These are phyloP conservation scores for Tribolium castaneum DNA, from an alignment of 1,140 invertebrate species.

Conservation along the genomic window DNA sequence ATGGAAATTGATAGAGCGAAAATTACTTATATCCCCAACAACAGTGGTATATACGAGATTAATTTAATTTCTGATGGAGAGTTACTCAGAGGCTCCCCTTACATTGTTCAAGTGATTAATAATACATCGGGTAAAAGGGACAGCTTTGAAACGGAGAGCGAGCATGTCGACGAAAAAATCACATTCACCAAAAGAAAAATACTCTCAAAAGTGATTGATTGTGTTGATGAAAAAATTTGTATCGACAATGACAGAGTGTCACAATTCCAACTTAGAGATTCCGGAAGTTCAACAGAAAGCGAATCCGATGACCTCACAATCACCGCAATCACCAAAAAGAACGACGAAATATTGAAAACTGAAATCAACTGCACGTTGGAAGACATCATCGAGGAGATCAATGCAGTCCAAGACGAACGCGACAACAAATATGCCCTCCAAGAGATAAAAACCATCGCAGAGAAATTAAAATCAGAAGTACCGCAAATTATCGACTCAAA, in stretches of 20 bases:
- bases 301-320: slow-evolving; percentile 16
- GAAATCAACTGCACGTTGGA: slow-evolving; percentile 4
- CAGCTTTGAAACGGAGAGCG: slow-evolving; percentile 33
- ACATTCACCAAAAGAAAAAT: slow-evolving; percentile 29
- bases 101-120: slow-evolving; percentile 52
- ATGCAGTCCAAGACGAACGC: background rate
- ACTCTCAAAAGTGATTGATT: slow-evolving; percentile 45
- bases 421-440: background rate
- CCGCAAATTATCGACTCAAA: background rate
- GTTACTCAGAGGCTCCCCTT: slow-evolving; percentile 57
- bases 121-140: slow-evolving; percentile 46
- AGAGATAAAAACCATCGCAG: slow-evolving; percentile 15
- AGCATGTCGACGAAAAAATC: slow-evolving; percentile 17
- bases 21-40: slow-evolving; percentile 56
- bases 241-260: background rate
- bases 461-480: background rate
- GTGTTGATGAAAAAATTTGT: slow-evolving; percentile 44
- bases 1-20: slow-evolving; percentile 56
- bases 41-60: slow-evolving; percentile 59
- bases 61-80: slow-evolving; percentile 55
- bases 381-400: slow-evolving; percentile 11
- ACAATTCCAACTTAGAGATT: background rate
- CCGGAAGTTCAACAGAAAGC: slow-evolving; percentile 23
- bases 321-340: slow-evolving; percentile 1
- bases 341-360: slow-evolving; percentile 11